Evolutionary conservation across 2,113 vertebrate genomes (phyloP).

Genomic region (Chunga burmeisteri): DNA sequence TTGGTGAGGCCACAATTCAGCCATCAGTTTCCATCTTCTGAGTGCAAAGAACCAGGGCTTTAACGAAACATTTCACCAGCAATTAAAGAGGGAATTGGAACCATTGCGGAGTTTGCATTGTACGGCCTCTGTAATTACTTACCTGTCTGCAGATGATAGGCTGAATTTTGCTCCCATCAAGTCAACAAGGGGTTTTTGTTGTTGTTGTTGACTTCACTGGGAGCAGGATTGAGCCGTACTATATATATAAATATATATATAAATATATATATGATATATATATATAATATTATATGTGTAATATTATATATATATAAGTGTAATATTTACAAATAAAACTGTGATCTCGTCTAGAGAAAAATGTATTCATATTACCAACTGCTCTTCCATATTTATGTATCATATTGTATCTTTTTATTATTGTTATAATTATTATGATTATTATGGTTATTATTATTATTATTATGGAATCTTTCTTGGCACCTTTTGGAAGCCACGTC

Average conservation of each 20-base stretch:
- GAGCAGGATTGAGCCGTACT: conserved; percentile 63
- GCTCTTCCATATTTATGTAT: conserved; percentile 84
- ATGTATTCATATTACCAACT: conserved; percentile 81
- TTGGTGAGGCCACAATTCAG: conserved; percentile 35
- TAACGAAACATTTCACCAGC: conserved; percentile 74
- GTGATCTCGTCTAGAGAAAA: conserved; percentile 84
- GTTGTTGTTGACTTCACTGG: conserved; percentile 47
- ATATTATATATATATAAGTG: conserved; percentile 80
- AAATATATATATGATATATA: conserved; percentile 74
- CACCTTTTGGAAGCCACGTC: conserved; percentile 81
- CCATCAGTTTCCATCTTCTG: conserved; percentile 62
- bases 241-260: conserved; percentile 77
- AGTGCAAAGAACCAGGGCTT: conserved; percentile 65
- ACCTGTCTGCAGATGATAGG: conserved; percentile 71
- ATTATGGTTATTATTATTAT: conserved; percentile 68
- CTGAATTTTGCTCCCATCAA: conserved; percentile 68
- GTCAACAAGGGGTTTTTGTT: conserved; percentile 26
- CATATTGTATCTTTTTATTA: conserved; percentile 81
- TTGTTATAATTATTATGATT: conserved; percentile 76
- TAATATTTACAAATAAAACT: conserved; percentile 85
- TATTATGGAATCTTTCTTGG: conserved; percentile 77
- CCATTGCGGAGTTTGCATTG: conserved; percentile 70
- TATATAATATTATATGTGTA: conserved; percentile 76
- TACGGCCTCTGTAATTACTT: conserved; percentile 75
- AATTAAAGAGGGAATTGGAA: conserved; percentile 70